Evolutionary conservation across 2,888 invertebrate genomes (phyloP), one percentile per base, ranked within the genome.

Genomic region (Ceraclea dissimilis): DNA sequence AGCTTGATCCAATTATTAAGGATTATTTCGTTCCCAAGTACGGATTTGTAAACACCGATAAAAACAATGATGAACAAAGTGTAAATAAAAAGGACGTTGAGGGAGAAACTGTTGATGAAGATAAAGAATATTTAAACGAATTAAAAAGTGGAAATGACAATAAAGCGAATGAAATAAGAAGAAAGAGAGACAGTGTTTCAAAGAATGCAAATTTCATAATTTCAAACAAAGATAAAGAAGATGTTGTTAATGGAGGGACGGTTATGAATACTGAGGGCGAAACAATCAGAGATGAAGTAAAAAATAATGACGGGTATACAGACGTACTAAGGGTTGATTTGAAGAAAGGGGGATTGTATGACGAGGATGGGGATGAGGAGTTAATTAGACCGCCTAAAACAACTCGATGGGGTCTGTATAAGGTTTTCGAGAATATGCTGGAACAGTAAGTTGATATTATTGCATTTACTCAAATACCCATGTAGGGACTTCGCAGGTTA

Each of bases 321-420:
- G 43, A 22, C n/a, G 54, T 26, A 18, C 48, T 48, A 43, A 19
- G 51, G 16, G 47, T 33, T 13, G 33, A 34, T 21, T 49, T 54
- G 33, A 26, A 53, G 26, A 49, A 65, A 16, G 62, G 65, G 49
- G 64, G 66, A n/a, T n/a, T n/a, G n/a, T n/a, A n/a, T n/a, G n/a
- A n/a, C n/a, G 49, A 4, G 48, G 34, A 47, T 65, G n/a, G 62
- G 13, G 39, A 39, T 39, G 43, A 51, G 39, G 31, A 46, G 39
- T 17, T 33, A 52, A 48, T 43, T 31, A 57, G 54, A 11, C 46
- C 26, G 21, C 52, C 56, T 56, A 69, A 72, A 64, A 75, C 76
- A 72, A 76, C 76, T 53, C 69, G 82, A 66, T 86, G 85, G 85
- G 81, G 80, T 64, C 76, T 86, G 60, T 88, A 88, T 68, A 81